Evolutionary conservation across 1,140 invertebrate species (phyloP).

Genomic region (Drosophila nannoptera): DNA sequence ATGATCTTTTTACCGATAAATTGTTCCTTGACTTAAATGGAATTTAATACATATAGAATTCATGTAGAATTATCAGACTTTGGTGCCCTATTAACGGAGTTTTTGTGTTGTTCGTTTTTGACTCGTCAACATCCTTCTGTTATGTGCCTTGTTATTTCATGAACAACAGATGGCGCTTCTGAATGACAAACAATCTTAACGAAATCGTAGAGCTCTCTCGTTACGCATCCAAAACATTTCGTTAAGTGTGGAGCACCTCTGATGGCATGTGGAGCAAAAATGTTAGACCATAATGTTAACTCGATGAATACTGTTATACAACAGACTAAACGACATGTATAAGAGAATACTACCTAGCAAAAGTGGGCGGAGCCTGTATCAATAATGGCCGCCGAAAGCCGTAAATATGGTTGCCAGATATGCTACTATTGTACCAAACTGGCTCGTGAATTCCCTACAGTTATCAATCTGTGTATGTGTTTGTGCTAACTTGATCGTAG

Average conservation of each 20-base stretch:
- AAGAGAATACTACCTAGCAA: constrained; percentile 15
- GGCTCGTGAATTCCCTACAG: background rate
- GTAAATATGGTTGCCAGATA: constrained; percentile 10
- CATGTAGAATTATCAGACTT: no score
- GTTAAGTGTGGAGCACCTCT: constrained; percentile 24
- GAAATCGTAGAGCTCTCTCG: background rate
- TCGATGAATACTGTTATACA: background rate
- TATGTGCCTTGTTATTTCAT: background rate
- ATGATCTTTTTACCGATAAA: no score
- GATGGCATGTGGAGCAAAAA: constrained; percentile 21
- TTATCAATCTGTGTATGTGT: no score
- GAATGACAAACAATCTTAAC: background rate
- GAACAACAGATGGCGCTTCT: background rate
- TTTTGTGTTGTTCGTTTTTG: background rate
- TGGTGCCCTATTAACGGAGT: no score
- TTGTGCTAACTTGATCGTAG: no score
- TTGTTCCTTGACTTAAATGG: no score
- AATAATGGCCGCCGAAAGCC: constrained; percentile 37
- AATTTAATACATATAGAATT: no score
- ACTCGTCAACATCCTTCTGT: background rate
- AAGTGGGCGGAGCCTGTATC: constrained; percentile 34
- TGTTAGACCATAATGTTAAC: background rate
- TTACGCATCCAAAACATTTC: background rate
- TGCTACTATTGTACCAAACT: background rate
- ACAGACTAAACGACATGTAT: constrained; percentile 11